phyloP scores from a whole-genome alignment of 2,797 vertebrate species.

The Setipinna tenuifilis region DNA sequence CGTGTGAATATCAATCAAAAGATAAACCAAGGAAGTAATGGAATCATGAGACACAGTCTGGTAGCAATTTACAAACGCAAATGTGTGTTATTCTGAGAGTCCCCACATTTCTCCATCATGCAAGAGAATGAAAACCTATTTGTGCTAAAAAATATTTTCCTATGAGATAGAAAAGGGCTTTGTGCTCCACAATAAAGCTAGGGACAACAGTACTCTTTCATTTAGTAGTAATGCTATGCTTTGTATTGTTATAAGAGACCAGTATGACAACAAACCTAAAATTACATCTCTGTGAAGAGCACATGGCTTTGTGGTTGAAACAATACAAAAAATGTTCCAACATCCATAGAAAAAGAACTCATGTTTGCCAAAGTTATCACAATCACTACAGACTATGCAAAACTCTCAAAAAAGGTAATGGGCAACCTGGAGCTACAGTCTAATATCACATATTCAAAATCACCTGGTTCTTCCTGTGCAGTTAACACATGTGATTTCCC shows the following conservation, averaged over 20 bases:
- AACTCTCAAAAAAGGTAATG: constrained; percentile 57
- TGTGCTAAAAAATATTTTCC: constrained; percentile 63
- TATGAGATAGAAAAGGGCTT: constrained; percentile 63
- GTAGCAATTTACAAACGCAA: too few species aligned
- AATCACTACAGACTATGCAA: constrained; percentile 58
- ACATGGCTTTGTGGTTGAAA: constrained; percentile 56
- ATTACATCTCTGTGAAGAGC: constrained; percentile 62
- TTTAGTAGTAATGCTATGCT: constrained; percentile 59
- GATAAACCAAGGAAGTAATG: too few species aligned
- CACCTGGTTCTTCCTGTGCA: too few species aligned
- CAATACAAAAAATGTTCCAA: constrained; percentile 43
- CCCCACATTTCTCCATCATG: constrained; percentile 62
- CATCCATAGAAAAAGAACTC: constrained; percentile 59
- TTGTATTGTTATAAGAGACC: constrained; percentile 58
- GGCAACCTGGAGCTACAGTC: too few species aligned
- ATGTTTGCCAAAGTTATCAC: constrained; percentile 63
- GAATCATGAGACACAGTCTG: too few species aligned
- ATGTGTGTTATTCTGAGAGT: constrained; percentile 43
- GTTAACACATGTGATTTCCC: too few species aligned
- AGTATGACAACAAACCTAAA: constrained; percentile 62
- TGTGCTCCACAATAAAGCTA: constrained; percentile 60
- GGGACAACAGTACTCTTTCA: constrained; percentile 59
- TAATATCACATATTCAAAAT: too few species aligned
- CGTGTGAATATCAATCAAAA: too few species aligned
- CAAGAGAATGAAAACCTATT: constrained; percentile 62